Evolutionary conservation across 2,113 vertebrate genomes (phyloP), one percentile per base, ranked within the genome.

Genomic region (Hydropotes inermis): DNA sequence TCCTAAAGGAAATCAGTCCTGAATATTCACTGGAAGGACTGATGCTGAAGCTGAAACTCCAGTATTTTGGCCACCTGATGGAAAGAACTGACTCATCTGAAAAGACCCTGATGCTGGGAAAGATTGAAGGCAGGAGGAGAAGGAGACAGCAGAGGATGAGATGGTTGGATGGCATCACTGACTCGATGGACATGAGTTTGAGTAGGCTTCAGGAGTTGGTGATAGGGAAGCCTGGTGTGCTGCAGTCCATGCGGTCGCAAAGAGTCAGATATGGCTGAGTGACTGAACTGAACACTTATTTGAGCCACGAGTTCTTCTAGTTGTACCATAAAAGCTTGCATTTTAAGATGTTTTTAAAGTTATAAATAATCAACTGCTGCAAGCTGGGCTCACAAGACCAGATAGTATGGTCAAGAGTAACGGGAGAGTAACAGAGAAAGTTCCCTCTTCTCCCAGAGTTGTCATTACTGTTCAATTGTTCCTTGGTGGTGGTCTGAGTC

Each of bases 271-370:
- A 43, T 0, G 1, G 43, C 70, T 43, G 67, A 70, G 19, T 5
- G 11, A 70, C 12, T 76, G 36, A 43, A 39, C 12, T 43, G 36
- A 39, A 14, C 23, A 76, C 23, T 27, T 43, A 76, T 43, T 43
- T 76, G 36, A 76, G 9, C 27, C 54, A 85, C 79, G n/a, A 33
- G 64, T 43, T 89, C 6, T 61, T 94, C 6, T 79, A 45, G 15
- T 89, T 15, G 52, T 83, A 89, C 28, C 55, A 95, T 11, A 47
- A 64, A 76, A 96, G 17, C 7, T 76, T 88, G 17, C 30, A 36
- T 64, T 88, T 95, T 85, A n/a, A 93, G 13, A 57, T 70, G 33
- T 61, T 83, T 94, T 82, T 81, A 39, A 97, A 84, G 15, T 78
- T 93, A 54, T 58, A 93, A 85, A 64, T 84, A 39, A 64, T 74